These are phyloP conservation scores for Prietella phreatophila DNA, from an alignment of 2,113 vertebrate species.

Conservation along the genomic window DNA sequence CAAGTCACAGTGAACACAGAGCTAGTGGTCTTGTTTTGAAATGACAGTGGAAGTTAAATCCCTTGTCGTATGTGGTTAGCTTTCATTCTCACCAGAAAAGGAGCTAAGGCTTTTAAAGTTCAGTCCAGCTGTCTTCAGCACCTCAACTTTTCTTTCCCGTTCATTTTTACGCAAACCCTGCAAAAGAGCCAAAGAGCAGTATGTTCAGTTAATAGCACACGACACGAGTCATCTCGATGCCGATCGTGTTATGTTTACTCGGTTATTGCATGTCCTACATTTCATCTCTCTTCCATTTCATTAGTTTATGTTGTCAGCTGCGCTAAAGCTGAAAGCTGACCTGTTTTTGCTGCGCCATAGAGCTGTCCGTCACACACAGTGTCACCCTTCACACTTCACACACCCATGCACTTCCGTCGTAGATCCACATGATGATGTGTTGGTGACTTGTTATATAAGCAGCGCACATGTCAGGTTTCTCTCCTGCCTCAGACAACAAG, in stretches of 20 bases:
- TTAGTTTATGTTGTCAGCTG: conserved; percentile 7
- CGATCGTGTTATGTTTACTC: background rate
- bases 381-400: conserved; percentile 27
- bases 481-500: conserved; percentile 12
- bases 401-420: conserved; percentile 34
- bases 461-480: conserved; percentile 30
- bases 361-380: conserved; percentile 31
- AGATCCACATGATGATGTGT: conserved; percentile 37
- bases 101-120: conserved; percentile 34
- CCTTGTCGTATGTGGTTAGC: conserved; percentile 41
- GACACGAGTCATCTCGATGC: conserved; percentile 3
- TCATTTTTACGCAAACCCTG: background rate
- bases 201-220: conserved; percentile 2
- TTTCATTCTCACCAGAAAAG: conserved; percentile 38
- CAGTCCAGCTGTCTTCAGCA: conserved; percentile 39
- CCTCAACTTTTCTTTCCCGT: background rate
- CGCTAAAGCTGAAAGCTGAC: conserved; percentile 23
- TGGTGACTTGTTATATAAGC: conserved; percentile 53
- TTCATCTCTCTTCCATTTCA: conserved; percentile 6
- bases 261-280: background rate
- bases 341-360: background rate
- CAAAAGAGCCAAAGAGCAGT: background rate
- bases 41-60: conserved; percentile 33
- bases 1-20: background rate
- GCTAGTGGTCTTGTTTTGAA: conserved; percentile 30